phyloP scores from a whole-genome alignment of 2,113 vertebrate genomes.

The Phalacrocorax pelagicus region DNA sequence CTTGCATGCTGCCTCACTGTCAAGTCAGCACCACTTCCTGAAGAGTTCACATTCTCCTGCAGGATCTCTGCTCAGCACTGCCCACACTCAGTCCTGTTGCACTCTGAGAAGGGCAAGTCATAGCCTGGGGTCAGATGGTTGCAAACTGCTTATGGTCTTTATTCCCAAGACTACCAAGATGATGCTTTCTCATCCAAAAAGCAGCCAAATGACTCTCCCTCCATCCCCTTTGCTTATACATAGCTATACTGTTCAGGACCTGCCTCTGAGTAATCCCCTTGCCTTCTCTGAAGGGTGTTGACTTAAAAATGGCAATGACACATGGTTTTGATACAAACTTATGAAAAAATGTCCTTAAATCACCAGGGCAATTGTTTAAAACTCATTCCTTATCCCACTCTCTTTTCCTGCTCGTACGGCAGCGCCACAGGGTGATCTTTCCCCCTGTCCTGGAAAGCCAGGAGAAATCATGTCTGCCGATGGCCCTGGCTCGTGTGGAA shows the following conservation, averaged over 20 bases:
- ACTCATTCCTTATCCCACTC: background rate
- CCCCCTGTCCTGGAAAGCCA: background rate
- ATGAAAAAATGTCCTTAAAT: background rate
- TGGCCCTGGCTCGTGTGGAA: background rate
- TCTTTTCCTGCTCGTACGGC: no score
- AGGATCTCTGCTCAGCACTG: background rate
- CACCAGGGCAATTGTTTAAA: background rate
- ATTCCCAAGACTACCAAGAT: background rate
- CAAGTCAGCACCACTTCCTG: background rate
- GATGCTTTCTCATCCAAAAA: background rate
- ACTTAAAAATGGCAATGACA: background rate
- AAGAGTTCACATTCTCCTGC: background rate
- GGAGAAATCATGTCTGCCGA: background rate
- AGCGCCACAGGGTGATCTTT: background rate
- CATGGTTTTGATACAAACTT: background rate
- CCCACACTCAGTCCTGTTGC: background rate
- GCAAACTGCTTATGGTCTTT: background rate
- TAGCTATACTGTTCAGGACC: background rate
- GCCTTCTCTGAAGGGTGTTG: background rate
- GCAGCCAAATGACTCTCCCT: background rate
- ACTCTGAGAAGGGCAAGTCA: background rate
- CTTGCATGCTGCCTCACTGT: background rate
- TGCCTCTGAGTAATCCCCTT: constrained; percentile 11
- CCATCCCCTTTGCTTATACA: background rate
- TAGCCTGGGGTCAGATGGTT: background rate